These are phyloP conservation scores for Sorex fumeus DNA, from an alignment of 2,113 vertebrate species.

Conservation along the genomic window DNA sequence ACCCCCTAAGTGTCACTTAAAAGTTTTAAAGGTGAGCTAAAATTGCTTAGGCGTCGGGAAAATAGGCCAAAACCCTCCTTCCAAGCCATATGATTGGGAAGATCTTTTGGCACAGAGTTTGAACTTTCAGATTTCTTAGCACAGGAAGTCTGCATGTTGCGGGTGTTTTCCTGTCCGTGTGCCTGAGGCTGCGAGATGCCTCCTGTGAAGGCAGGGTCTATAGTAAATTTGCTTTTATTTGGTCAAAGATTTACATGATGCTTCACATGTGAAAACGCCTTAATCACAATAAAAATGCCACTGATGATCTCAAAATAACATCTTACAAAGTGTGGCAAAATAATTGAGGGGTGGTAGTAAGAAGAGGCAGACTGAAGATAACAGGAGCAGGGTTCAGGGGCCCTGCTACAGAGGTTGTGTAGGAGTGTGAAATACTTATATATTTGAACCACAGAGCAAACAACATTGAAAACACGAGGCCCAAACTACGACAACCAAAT, in stretches of 20 bases:
- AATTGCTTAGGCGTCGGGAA: not conserved
- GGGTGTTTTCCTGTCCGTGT: not conserved
- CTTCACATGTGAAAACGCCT: not conserved
- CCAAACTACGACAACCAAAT: too few relatives aligned
- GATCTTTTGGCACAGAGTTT: not conserved
- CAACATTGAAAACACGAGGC: too few relatives aligned
- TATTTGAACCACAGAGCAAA: too few relatives aligned
- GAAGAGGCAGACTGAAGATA: too few relatives aligned
- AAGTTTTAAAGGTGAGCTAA: not conserved
- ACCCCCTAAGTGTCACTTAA: not conserved
- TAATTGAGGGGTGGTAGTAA: too few relatives aligned
- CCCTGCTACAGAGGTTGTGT: too few relatives aligned
- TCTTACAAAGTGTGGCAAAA: too few relatives aligned
- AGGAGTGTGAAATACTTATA: too few relatives aligned
- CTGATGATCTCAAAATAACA: not conserved
- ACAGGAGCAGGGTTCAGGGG: too few relatives aligned
- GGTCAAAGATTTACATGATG: not conserved
- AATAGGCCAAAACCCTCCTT: not conserved
- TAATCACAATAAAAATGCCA: not conserved
- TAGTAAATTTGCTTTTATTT: not conserved
- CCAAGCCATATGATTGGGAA: not conserved
- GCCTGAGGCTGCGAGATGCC: slow-evolving; percentile 14
- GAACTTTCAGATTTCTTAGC: slow-evolving; percentile 13
- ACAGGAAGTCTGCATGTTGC: slow-evolving; percentile 4
- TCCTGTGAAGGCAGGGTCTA: not conserved